Evolutionary conservation across 2,113 vertebrate genomes (phyloP), one percentile per base, ranked within the genome.

Genomic region (Zapus hudsonius): DNA sequence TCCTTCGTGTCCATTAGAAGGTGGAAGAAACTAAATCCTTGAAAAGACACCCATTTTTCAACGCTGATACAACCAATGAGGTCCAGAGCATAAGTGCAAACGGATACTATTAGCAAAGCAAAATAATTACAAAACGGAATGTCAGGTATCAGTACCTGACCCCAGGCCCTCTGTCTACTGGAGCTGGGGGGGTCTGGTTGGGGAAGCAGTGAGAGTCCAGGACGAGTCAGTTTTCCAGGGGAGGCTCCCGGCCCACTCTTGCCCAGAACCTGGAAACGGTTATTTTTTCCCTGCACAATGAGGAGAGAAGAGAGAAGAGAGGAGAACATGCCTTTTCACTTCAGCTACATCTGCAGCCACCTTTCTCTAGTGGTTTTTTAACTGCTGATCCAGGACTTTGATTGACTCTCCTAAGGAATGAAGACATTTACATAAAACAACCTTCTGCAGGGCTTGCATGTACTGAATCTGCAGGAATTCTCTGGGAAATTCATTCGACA

Each of bases 331-430:
- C 31, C 84, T 95, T 94, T 95, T 85, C 92, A 87, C 85, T 96
- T 87, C 47, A 81, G 93, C 91, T 91, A 66, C 92, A 33, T 95
- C 72, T 78, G 89, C 91, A 93, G 59, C 72, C 95, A 94, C 96
- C 95, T 96, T 90, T 89, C 74, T 91, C 95, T 75, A 27, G 7
- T 91, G 91, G 86, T 86, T 87, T 89, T 57, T 80, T 81, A 95
- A 94, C 87, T 94, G 95, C 95, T 96, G 96, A 97, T 74, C 78
- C 85, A 95, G 95, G 89, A 36, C 89, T 96, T 95, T 72, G 91
- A 96, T 91, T 93, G 78, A 91, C 80, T 89, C 89, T 67, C 91
- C 73, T n/a, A 78, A 89, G 92, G 91, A 92, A 75, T 7, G 80
- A 90, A 95, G 84, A 22, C 78, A 92, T 96, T 96, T 93, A 87